These are phyloP conservation scores for Corythucha ciliata DNA, from an alignment of 2,888 invertebrate genomes.

Conservation along the genomic window DNA sequence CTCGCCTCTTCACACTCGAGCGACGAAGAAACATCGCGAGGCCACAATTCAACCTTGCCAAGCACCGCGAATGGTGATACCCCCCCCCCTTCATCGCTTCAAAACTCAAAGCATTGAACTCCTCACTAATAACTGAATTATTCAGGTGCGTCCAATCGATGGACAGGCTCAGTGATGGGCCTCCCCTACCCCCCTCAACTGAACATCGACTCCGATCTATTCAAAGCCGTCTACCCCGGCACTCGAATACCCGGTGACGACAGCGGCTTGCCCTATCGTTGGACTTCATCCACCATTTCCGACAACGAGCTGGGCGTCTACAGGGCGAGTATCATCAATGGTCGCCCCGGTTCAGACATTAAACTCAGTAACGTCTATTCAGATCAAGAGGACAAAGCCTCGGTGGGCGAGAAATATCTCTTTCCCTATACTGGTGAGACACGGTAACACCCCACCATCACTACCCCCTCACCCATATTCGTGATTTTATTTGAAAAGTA, in stretches of 20 bases:
- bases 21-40: slow-evolving; percentile 50
- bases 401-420: slow-evolving; percentile 66
- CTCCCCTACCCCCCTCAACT: slow-evolving; percentile 47
- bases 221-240: slow-evolving; percentile 51
- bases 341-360: slow-evolving; percentile 12
- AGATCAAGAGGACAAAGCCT: slow-evolving; percentile 43
- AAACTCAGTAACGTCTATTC: slow-evolving; percentile 32
- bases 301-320: slow-evolving; percentile 51
- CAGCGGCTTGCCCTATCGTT: slow-evolving; percentile 30
- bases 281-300: slow-evolving; percentile 52
- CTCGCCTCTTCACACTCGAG: slow-evolving; percentile 92
- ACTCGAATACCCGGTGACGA: slow-evolving; percentile 15
- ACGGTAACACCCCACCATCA: too few relatives aligned
- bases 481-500: too few relatives aligned
- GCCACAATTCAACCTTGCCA: slow-evolving; percentile 19
- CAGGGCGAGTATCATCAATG: too few relatives aligned
- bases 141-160: background rate
- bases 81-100: slow-evolving; percentile 16
- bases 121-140: too few relatives aligned
- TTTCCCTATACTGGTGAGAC: slow-evolving; percentile 71
- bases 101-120: too few relatives aligned
- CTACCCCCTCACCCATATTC: too few relatives aligned
- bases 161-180: slow-evolving; percentile 32
- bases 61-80: slow-evolving; percentile 3
- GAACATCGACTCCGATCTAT: slow-evolving; percentile 56